These are phyloP conservation scores for Heptranchias perlo DNA, from an alignment of 2,113 vertebrate genomes.

Conservation along the genomic window DNA sequence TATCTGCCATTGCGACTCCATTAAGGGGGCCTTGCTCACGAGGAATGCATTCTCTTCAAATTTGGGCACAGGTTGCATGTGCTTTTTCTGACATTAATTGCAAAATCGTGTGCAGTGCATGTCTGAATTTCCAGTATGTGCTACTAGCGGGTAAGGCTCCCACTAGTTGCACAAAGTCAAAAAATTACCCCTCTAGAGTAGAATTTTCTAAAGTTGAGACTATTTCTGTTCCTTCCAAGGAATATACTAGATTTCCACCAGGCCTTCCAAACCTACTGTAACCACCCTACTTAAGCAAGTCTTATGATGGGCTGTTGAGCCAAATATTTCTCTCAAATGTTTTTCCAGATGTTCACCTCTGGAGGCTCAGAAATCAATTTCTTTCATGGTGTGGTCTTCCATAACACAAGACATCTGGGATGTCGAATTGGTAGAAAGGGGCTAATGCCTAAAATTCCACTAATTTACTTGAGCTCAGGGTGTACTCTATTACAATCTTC, in stretches of 20 bases:
- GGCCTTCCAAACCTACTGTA: background rate
- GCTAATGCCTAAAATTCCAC: background rate
- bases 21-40: background rate
- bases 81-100: background rate
- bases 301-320: constrained; percentile 12
- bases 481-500: background rate
- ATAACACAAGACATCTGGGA: background rate
- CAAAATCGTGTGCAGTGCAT: background rate
- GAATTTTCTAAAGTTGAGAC: background rate
- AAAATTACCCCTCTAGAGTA: background rate
- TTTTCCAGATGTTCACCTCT: constrained; percentile 22
- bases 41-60: background rate
- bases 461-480: background rate
- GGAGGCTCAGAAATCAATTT: background rate
- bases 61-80: background rate
- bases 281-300: background rate
- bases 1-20: background rate
- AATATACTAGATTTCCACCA: constrained; percentile 25
- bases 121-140: background rate
- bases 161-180: background rate
- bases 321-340: background rate
- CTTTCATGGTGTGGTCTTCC: background rate
- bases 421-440: background rate
- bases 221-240: constrained; percentile 27
- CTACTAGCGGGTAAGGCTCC: too few relatives aligned